A percentile compares a stretch with the other conserved stretches of the same genome.
These are phyloP conservation scores for Trematomus loennbergii DNA, from an alignment of 2,113 vertebrate species.

Conservation along the genomic window DNA sequence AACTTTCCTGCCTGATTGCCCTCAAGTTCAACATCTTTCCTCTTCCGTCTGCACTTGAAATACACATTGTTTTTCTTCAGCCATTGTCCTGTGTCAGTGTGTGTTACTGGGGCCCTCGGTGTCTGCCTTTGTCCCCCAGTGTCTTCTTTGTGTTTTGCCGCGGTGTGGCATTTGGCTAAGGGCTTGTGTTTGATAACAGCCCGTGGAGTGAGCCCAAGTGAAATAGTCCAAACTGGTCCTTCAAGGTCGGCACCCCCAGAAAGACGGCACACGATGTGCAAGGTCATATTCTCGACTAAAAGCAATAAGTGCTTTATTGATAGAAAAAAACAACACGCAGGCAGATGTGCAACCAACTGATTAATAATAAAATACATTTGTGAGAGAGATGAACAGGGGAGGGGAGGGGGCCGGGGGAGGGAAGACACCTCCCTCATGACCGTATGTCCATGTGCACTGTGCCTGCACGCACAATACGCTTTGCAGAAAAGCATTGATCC, in stretches of 20 bases:
- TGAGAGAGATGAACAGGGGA: slow-evolving; percentile 47
- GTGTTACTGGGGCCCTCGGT: slow-evolving; percentile 36
- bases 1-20: slow-evolving; percentile 78
- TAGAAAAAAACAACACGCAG: slow-evolving; percentile 80
- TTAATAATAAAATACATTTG: slow-evolving; percentile 86
- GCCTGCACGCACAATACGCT: slow-evolving; percentile 23
- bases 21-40: slow-evolving; percentile 80
- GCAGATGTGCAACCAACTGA: slow-evolving; percentile 82
- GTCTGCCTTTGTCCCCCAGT: slow-evolving; percentile 73
- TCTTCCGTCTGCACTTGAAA: slow-evolving; percentile 75
- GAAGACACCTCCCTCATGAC: slow-evolving; percentile 44
- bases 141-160: slow-evolving; percentile 73
- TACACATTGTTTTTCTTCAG: slow-evolving; percentile 78
- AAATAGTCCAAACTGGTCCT: slow-evolving; percentile 84
- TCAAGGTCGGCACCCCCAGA: slow-evolving; percentile 86
- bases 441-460: slow-evolving; percentile 32
- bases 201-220: slow-evolving; percentile 62
- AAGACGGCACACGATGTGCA: slow-evolving; percentile 84
- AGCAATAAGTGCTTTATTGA: slow-evolving; percentile 96
- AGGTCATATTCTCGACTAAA: slow-evolving; percentile 91
- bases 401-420: slow-evolving; percentile 16
- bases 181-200: slow-evolving; percentile 75
- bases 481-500: slow-evolving; percentile 71
- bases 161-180: slow-evolving; percentile 73
- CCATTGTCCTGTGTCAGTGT: slow-evolving; percentile 73